Conservation (phyloP, 2,888 invertebrate species). For the Cosmia trapezina region DNA sequence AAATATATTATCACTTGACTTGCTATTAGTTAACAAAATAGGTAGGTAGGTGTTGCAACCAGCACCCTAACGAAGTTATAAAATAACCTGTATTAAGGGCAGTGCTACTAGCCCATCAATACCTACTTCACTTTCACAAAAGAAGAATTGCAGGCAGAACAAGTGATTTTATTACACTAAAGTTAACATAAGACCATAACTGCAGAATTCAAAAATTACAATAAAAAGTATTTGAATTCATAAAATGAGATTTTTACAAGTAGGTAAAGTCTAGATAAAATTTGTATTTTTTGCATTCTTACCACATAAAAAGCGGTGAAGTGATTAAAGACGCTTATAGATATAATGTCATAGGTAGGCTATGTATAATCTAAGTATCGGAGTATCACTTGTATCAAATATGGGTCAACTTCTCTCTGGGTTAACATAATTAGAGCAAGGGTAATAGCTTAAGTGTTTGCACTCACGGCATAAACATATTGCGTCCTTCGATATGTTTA, state of each 20-base stretch:
- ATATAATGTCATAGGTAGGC: not conserved
- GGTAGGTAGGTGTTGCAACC: no score
- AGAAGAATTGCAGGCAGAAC: no score
- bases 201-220: no score
- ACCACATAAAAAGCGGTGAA: not conserved
- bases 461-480: conserved; percentile 37
- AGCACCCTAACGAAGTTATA: no score
- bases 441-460: conserved; percentile 53
- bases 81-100: no score
- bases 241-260: not conserved
- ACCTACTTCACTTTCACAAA: no score
- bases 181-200: no score
- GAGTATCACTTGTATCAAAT: conserved; percentile 20
- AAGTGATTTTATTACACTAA: no score
- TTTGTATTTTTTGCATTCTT: not conserved
- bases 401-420: conserved; percentile 50
- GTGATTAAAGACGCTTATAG: not conserved
- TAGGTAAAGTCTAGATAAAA: not conserved
- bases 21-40: no score
- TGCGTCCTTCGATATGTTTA: conserved; percentile 41
- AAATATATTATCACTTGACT: no score
- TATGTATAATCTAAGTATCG: not conserved
- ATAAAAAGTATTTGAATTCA: no score
- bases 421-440: conserved; percentile 57
- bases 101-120: no score